A percentile compares a stretch with the other conserved stretches of the same genome.
Conservation (phyloP, 2,888 invertebrate species). For the Eupithecia pulchellata region DNA sequence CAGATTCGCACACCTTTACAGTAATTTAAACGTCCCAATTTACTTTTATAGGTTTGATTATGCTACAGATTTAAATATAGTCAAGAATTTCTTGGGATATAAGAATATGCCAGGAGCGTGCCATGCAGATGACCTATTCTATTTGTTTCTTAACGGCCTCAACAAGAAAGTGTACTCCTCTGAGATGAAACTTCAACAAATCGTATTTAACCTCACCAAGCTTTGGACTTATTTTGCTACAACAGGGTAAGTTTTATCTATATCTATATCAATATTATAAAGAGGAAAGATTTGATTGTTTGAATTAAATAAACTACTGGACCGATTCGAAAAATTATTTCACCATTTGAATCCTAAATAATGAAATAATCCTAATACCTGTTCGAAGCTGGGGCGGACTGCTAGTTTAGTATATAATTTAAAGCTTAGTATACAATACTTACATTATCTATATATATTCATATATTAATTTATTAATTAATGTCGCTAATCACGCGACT, state of each 20-base stretch:
- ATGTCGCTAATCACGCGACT: neutral
- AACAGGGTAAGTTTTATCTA: conserved; percentile 55
- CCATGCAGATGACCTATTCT: conserved; percentile 80
- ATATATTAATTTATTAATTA: no score
- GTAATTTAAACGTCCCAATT: conserved; percentile 45
- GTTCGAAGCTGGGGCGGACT: no score
- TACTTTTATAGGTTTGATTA: conserved; percentile 67
- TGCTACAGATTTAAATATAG: conserved; percentile 63
- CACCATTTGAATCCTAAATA: no score
- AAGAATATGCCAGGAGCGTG: conserved; percentile 64
- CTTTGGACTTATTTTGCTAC: conserved; percentile 77
- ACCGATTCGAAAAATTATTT: no score
- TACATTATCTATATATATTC: no score
- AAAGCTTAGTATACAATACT: no score
- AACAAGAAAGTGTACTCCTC: conserved; percentile 57
- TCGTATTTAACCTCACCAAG: conserved; percentile 67
- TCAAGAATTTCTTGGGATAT: conserved; percentile 54
- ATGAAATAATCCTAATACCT: no score
- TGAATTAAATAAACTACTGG: no score
- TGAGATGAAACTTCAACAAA: conserved; percentile 58
- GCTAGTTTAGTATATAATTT: no score
- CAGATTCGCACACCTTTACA: conserved; percentile 60
- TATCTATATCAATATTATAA: no score
- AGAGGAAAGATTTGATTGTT: no score
- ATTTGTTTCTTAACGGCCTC: conserved; percentile 68